Evolutionary conservation across 2,113 vertebrate species (phyloP).

Genomic region (Nothobranchius kuhntae): DNA sequence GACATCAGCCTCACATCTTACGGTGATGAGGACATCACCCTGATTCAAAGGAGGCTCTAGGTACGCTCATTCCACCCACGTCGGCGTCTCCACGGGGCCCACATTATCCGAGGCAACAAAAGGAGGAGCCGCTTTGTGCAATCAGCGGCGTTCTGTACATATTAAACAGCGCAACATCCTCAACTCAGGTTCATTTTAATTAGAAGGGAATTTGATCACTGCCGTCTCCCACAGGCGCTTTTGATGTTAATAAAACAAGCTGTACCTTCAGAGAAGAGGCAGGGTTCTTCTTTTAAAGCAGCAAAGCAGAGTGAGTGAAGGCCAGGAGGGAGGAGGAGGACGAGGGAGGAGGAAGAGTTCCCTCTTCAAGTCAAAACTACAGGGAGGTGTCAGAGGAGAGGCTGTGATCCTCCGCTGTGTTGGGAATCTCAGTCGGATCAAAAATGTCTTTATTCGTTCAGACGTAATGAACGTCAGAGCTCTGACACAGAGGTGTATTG

Average conservation of each 20-base stretch:
- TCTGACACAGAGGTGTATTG: no score
- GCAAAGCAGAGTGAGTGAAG: constrained; percentile 27
- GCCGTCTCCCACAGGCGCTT: constrained; percentile 71
- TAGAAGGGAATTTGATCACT: constrained; percentile 78
- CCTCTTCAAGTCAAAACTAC: constrained; percentile 49
- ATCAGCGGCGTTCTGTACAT: constrained; percentile 69
- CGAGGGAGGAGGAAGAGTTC: constrained; percentile 28
- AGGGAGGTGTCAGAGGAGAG: constrained; percentile 57
- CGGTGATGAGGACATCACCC: constrained; percentile 62
- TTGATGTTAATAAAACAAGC: constrained; percentile 80
- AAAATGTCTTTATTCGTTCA: not conserved
- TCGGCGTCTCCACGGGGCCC: constrained; percentile 47
- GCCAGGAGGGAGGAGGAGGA: not conserved
- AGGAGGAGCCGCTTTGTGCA: constrained; percentile 70
- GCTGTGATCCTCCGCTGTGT: constrained; percentile 53
- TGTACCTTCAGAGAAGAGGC: constrained; percentile 63
- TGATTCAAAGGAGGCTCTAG: constrained; percentile 30
- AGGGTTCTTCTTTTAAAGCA: constrained; percentile 39
- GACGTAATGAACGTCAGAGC: no score
- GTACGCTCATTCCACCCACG: constrained; percentile 69
- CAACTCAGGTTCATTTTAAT: constrained; percentile 78
- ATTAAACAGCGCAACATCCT: constrained; percentile 74
- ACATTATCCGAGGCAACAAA: constrained; percentile 72
- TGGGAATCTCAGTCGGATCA: constrained; percentile 52
- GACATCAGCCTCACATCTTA: constrained; percentile 48